phyloP scores from a whole-genome alignment of 2,888 invertebrate genomes.

The Agrochola macilenta region DNA sequence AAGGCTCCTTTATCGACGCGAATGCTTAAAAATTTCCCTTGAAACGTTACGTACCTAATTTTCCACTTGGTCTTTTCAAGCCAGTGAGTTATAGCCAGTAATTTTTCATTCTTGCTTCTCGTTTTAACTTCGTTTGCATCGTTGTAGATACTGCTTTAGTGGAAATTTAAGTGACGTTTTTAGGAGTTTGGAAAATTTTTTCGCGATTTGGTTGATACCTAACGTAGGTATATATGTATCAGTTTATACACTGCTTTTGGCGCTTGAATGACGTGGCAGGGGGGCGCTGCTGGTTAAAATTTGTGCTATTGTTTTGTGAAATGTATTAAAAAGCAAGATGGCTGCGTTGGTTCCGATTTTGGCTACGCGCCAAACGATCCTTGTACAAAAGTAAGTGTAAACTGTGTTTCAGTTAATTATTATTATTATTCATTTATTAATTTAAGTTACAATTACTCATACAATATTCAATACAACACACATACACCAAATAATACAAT shows the following conservation, averaged over 20 bases:
- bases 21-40: constrained; percentile 77
- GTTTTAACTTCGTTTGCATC: constrained; percentile 70
- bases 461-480: too few relatives aligned
- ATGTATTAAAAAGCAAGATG: not conserved
- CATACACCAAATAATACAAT: too few relatives aligned
- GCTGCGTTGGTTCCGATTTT: not conserved
- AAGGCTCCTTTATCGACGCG: constrained; percentile 70
- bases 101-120: constrained; percentile 77
- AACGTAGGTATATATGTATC: not conserved
- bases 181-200: constrained; percentile 5
- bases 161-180: constrained; percentile 49
- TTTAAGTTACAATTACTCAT: too few relatives aligned
- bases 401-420: not conserved
- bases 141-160: constrained; percentile 60
- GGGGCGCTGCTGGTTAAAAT: not conserved
- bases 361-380: not conserved
- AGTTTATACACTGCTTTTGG: not conserved
- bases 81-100: constrained; percentile 75
- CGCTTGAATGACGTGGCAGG: not conserved
- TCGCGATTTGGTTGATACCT: constrained; percentile 10
- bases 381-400: not conserved
- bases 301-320: not conserved
- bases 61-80: constrained; percentile 76
- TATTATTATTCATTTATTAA: too few relatives aligned
- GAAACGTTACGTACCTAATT: constrained; percentile 75